A percentile compares a stretch with the other conserved stretches of the same genome.
These are phyloP conservation scores for Cynaeus angustus DNA, from an alignment of 2,888 invertebrate genomes.

Conservation along the genomic window DNA sequence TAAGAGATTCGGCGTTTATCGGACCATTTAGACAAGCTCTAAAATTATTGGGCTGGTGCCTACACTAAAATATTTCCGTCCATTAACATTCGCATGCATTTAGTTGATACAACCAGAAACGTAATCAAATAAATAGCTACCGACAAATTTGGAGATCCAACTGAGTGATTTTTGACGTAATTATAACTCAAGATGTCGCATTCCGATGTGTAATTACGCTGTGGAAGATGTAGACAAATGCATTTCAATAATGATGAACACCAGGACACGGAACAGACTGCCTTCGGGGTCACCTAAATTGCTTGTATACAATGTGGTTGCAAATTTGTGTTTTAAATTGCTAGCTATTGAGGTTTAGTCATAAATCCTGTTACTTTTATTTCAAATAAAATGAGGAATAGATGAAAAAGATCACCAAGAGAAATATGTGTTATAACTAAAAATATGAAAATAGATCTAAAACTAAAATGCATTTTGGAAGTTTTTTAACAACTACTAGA, in stretches of 20 bases:
- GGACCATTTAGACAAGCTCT: slow-evolving; percentile 8
- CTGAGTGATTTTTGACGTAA: slow-evolving; percentile 9
- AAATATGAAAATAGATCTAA: too few species aligned
- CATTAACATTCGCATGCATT: slow-evolving; percentile 8
- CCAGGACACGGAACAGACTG: slow-evolving; percentile 6
- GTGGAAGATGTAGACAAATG: slow-evolving; percentile 10
- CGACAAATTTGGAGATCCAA: slow-evolving; percentile 23
- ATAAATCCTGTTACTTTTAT: too few species aligned
- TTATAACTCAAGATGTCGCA: slow-evolving; percentile 18
- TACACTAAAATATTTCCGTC: not conserved
- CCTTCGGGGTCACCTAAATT: slow-evolving; percentile 19
- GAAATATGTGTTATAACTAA: too few species aligned
- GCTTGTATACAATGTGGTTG: not conserved
- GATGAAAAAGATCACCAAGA: too few species aligned
- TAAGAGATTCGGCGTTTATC: slow-evolving; percentile 10
- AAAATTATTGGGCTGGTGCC: not conserved
- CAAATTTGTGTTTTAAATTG: not conserved
- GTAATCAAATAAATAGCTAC: slow-evolving; percentile 12
- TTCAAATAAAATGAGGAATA: too few species aligned
- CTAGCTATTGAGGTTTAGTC: too few species aligned
- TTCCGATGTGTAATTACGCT: slow-evolving; percentile 17
- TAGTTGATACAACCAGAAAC: not conserved
- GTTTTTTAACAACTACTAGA: too few species aligned
- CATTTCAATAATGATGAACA: slow-evolving; percentile 3
- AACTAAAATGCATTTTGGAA: too few species aligned